These are phyloP conservation scores for Euspilapteryx auroguttella DNA, from an alignment of 2,888 invertebrate genomes.

Conservation along the genomic window DNA sequence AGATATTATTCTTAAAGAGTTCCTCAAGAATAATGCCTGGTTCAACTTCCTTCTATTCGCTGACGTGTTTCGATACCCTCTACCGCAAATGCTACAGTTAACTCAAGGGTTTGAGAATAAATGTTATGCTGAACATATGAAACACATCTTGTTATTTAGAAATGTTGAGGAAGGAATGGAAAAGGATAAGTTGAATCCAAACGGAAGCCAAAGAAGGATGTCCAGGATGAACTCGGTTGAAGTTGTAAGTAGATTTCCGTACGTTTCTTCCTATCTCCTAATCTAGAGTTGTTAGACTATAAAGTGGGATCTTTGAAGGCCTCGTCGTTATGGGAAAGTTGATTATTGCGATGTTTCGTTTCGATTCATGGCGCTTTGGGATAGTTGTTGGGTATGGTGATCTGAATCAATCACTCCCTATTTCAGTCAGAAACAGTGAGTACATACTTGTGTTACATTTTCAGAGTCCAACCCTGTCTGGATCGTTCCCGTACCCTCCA, in stretches of 20 bases:
- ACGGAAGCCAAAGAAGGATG: constrained; percentile 27
- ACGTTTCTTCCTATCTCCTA: too few species aligned
- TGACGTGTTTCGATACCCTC: constrained; percentile 71
- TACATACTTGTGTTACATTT: constrained; percentile 8
- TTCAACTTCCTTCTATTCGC: constrained; percentile 69
- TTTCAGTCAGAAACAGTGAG: too few species aligned
- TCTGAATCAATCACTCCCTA: too few species aligned
- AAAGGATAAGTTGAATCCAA: constrained; percentile 29
- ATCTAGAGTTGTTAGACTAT: too few species aligned
- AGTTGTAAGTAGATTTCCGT: constrained; percentile 21
- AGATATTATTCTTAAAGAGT: constrained; percentile 58
- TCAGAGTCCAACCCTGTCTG: constrained; percentile 25
- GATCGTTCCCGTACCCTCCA: constrained; percentile 41
- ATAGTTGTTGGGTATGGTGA: too few species aligned
- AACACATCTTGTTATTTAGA: constrained; percentile 48
- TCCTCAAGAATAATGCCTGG: constrained; percentile 67
- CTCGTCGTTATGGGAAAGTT: too few species aligned
- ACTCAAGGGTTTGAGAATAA: constrained; percentile 59
- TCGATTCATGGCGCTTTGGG: too few species aligned
- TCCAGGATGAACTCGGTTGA: constrained; percentile 40
- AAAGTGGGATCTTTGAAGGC: too few species aligned
- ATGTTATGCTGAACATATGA: constrained; percentile 63
- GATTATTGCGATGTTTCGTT: too few species aligned
- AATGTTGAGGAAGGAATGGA: constrained; percentile 32
- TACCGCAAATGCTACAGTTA: constrained; percentile 59